A percentile compares a stretch with the other conserved stretches of the same genome.
These are phyloP conservation scores for Amia ocellicauda DNA, from an alignment of 2,113 vertebrate species.

Conservation along the genomic window DNA sequence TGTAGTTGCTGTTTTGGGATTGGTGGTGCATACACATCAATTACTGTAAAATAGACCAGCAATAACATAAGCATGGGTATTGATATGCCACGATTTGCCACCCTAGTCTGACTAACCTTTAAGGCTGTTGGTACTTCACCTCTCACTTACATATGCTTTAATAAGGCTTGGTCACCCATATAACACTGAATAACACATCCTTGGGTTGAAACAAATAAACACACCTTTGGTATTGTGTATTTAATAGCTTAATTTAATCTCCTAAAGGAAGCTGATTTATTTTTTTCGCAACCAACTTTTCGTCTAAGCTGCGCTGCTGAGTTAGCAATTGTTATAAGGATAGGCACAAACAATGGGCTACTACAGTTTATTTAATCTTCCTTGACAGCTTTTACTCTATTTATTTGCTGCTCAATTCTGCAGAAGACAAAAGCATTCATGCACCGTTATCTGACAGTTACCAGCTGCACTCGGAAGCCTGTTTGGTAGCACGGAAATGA, in stretches of 20 bases:
- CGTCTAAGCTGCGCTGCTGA: background rate
- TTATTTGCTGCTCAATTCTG: constrained; percentile 25
- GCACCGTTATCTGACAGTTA: constrained; percentile 4
- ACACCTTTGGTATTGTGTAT: background rate
- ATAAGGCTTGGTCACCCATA: too few relatives aligned
- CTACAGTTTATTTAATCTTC: constrained; percentile 16
- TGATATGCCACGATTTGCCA: too few relatives aligned
- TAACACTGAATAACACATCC: background rate
- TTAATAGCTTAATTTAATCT: background rate
- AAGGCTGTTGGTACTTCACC: background rate
- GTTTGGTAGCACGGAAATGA: constrained; percentile 1
- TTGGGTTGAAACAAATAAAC: background rate
- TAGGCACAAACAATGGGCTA: constrained; percentile 2
- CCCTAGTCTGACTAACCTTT: too few relatives aligned
- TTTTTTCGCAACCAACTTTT: constrained; percentile 9
- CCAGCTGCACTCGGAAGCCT: constrained; percentile 11
- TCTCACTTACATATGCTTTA: background rate
- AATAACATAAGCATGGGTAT: background rate
- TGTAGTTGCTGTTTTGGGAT: background rate
- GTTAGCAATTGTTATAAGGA: background rate
- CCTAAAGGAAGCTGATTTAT: background rate
- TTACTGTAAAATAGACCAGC: constrained; percentile 17
- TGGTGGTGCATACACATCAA: constrained; percentile 3
- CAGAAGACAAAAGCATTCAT: constrained; percentile 17
- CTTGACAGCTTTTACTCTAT: constrained; percentile 30